Conservation (phyloP, 2,888 invertebrate genomes). For the Aphrophora alni region DNA sequence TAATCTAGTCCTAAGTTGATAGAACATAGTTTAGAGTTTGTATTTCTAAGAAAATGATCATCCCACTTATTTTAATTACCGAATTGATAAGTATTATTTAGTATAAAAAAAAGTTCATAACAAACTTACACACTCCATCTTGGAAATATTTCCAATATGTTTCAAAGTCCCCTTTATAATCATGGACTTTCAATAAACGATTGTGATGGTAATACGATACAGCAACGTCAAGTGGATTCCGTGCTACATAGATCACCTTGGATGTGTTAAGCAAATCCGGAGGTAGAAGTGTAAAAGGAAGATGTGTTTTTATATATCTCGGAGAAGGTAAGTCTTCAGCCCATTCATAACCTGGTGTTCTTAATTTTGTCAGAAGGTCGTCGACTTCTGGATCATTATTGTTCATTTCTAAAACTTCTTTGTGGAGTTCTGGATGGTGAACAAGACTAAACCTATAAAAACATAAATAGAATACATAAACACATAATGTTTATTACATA, state of each 20-base stretch:
- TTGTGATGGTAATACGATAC: conserved; percentile 86
- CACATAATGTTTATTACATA: too few species aligned
- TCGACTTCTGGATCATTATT: conserved; percentile 38
- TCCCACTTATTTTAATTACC: too few species aligned
- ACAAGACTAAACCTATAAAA: conserved; percentile 65
- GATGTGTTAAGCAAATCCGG: conserved; percentile 62
- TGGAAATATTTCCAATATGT: conserved; percentile 74
- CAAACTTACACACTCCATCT: background rate
- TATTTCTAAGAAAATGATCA: too few species aligned
- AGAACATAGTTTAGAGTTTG: too few species aligned
- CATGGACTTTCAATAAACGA: conserved; percentile 70
- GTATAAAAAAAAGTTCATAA: too few species aligned
- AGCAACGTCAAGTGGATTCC: conserved; percentile 86
- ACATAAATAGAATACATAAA: too few species aligned
- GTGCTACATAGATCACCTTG: conserved; percentile 79
- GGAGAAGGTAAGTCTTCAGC: conserved; percentile 37
- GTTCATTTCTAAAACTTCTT: conserved; percentile 43
- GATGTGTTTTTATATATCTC: conserved; percentile 63
- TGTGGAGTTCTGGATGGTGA: conserved; percentile 43
- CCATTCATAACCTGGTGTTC: conserved; percentile 42
- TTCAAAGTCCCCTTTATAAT: conserved; percentile 70
- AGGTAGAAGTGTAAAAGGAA: conserved; percentile 77
- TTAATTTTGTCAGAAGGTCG: conserved; percentile 36
- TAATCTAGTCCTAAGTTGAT: too few species aligned
- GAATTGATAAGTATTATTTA: too few species aligned